Conservation (phyloP, 2,113 vertebrate species). For the Podilymbus podiceps region DNA sequence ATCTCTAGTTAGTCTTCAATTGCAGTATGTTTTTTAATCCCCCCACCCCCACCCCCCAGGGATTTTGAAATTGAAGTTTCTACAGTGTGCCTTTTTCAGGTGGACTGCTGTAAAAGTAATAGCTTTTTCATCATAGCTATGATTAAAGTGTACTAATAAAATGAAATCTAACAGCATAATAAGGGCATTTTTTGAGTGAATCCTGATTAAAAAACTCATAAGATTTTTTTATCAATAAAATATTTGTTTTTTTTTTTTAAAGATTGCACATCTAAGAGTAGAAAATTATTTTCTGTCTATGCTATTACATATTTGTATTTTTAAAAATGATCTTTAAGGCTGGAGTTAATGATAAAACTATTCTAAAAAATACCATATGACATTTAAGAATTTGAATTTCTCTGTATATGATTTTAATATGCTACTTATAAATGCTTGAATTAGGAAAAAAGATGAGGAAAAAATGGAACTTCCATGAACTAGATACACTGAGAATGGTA, state of each 20-base stretch:
- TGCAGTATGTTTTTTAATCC: neutral
- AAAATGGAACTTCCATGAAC: neutral
- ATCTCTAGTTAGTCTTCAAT: neutral
- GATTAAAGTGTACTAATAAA: neutral
- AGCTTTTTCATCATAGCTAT: neutral
- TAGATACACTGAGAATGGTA: neutral
- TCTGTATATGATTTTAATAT: neutral
- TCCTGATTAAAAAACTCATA: neutral
- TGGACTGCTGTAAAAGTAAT: neutral
- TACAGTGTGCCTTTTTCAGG: neutral
- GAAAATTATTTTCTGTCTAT: neutral
- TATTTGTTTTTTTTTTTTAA: neutral
- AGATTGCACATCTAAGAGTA: neutral
- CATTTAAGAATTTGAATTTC: neutral
- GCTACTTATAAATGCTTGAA: neutral
- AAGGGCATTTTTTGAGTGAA: neutral
- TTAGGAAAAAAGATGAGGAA: neutral
- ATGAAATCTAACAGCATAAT: neutral
- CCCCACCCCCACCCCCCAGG: neutral
- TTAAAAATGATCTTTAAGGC: neutral
- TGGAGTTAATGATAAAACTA: neutral
- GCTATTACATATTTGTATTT: neutral
- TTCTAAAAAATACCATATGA: neutral
- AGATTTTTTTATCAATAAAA: neutral
- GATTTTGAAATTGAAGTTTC: neutral